Evolutionary conservation across 2,797 vertebrate species (phyloP).

Genomic region (Todus mexicanus): DNA sequence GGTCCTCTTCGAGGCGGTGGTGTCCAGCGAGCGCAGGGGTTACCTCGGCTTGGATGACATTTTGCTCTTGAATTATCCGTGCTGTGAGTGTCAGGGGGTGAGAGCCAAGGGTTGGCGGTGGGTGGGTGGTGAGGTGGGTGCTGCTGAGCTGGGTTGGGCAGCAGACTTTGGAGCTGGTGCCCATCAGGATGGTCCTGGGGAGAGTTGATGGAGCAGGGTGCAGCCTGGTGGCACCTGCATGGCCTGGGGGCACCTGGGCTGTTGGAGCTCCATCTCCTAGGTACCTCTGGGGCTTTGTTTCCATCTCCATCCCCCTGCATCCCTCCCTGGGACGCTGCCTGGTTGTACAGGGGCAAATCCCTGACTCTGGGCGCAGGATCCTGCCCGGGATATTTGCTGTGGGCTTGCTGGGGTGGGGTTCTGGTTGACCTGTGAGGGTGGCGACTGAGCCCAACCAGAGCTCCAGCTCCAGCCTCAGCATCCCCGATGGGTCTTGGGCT

Average conservation of each 20-base stretch:
- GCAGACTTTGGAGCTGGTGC: neutral
- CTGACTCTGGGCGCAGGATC: fast-evolving
- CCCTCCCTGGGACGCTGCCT: neutral
- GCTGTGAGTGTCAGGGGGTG: constrained; percentile 82
- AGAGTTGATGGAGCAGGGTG: fast-evolving
- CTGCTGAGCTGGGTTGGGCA: neutral
- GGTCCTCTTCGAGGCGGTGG: constrained; percentile 92
- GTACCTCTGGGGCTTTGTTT: neutral
- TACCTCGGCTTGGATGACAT: constrained; percentile 97
- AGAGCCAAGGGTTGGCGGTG: neutral
- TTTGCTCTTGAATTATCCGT: constrained; percentile 93
- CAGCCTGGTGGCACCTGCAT: neutral
- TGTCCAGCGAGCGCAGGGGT: constrained; percentile 86
- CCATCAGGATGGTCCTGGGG: neutral
- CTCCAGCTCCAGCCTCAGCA: fast-evolving
- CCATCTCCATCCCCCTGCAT: neutral
- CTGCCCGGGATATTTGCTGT: neutral
- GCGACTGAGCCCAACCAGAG: neutral
- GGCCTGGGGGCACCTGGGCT: neutral
- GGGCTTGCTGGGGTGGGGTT: neutral
- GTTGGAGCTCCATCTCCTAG: neutral
- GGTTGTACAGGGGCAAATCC: neutral
- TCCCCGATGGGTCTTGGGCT: neutral
- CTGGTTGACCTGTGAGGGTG: neutral
- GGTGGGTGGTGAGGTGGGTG: neutral